Base-by-base conservation (phyloP, 2,797 vertebrate genomes). In the Gila robusta region DNA sequence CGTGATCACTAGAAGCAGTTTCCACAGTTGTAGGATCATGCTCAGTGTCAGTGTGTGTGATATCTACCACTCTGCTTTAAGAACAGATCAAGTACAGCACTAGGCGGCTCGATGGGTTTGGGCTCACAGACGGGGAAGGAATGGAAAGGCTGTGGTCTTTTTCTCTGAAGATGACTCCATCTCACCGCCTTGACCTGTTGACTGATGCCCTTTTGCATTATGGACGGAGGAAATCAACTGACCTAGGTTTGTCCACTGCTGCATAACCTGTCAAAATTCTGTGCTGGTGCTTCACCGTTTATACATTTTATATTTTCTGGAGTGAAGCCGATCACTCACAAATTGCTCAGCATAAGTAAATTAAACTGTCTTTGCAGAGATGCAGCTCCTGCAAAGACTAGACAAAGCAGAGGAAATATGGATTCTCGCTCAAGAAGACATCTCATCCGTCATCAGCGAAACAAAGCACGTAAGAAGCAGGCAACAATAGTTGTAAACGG, bases 161-260 rank as follows among this genome's bases (percentile, higher is more conserved):
- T 47, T 32, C 44, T 47, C 44, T 1, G 12, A 47, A 47, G 44
- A 47, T 47, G 82, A 84, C 82, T 26, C 72, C 82, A 49, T 84
- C 82, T 66, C 82, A 67, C 41, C 28, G 82, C 17, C 5, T 78
- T 2, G 82, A 84, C n/a, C 62, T 84, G 23, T 11, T 84, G 32
- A 84, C 72, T 41, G 82, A 84, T 84, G 71, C 12, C 26, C 81
- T 73, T 37, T 71, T 74, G 49, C 70, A 83, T 74, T 83, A 32
- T 67, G 54, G 71, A 32, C 17, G 59, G 82, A 77, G 82, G 39
- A 67, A 82, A 73, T 72, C 54, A 28, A 56, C 81, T 73, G 81
- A 73, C 70, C 37, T 81, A 44, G 79, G 79, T 67, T 80, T 80
- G 59, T n/a, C 59, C 23, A 23, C 47, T 79, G 16, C 19, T 66